Evolutionary conservation across 2,113 vertebrate species (phyloP).

Genomic region (Pollimyrus isidori): DNA sequence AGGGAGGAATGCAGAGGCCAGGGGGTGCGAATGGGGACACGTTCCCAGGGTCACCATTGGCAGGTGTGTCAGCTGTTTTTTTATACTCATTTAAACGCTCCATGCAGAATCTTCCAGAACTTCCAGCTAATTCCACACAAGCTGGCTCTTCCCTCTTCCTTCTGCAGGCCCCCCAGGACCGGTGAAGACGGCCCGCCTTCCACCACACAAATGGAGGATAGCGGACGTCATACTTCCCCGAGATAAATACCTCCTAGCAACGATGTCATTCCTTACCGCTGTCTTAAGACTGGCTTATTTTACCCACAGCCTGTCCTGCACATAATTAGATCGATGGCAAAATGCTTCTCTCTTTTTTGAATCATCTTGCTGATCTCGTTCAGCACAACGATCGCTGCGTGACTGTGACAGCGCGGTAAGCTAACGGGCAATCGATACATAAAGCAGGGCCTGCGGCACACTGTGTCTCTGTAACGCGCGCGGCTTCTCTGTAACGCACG

Average conservation of each 20-base stretch:
- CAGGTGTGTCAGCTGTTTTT: neutral
- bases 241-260: neutral
- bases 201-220: neutral
- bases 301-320: neutral
- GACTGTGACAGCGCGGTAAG: neutral
- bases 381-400: neutral
- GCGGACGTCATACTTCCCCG: neutral
- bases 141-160: neutral
- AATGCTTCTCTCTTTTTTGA: neutral
- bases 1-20: neutral
- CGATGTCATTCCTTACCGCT: neutral
- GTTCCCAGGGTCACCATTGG: neutral
- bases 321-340: neutral
- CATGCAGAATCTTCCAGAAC: neutral
- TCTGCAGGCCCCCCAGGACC: neutral
- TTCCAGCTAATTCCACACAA: neutral
- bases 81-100: neutral
- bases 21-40: neutral
- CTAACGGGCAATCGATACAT: neutral
- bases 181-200: neutral
- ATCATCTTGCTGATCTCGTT: neutral
- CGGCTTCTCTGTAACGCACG: too few species aligned
- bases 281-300: neutral
- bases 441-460: neutral
- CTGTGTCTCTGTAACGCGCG: neutral